Evolutionary conservation across 2,888 invertebrate species (phyloP), one percentile per base, ranked within the genome.

Genomic region (Eupithecia vulgata): DNA sequence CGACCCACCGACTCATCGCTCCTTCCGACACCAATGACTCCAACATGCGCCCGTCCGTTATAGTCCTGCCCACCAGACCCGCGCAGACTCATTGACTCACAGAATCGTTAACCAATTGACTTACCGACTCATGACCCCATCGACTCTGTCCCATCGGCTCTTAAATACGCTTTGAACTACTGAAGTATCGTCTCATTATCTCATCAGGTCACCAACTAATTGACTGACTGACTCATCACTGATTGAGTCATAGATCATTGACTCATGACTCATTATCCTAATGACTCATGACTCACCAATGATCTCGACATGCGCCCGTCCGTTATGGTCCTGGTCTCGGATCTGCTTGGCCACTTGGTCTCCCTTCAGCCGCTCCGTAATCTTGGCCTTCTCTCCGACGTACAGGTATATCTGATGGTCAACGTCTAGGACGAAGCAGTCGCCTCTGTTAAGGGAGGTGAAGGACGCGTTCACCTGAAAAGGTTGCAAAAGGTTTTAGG

Each of bases 391-490:
- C 15, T 95, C 93, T 0, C 98, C 98, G 59, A 97, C 96, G 92
- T 97, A 99, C 7, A 98, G 96, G 85, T 96, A 97, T 77, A 99
- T 97, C 75, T 96, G 95, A 76, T 94, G 95, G 67, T 97, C 97
- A 66, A 96, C 95, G 87, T 98, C 98, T 85, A 99, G 90, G 80
- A 99, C 97, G 91, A 98, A 99, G 86, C 98, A 98, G 90, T 99
- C 98, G 0, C 98, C 98, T 85, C 96, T 96, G 95, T 99, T 99
- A 96, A 99, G 96, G 0, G 98, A 97, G 0, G 96, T 95, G 21
- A 97, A 95, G 48, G 95, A 93, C 0, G 96, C 94, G 78, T 95
- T 96, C 67, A 97, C 96, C 95, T 95, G 83, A 67, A n/a, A n/a
- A 5, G 40, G 13, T 13, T 13, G 40, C 15, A 42, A 42, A 42